Percentiles rank a stretch among this genome's conserved stretches.
phyloP scores from a whole-genome alignment of 2,888 invertebrate genomes.

The Parnassius glacialis region DNA sequence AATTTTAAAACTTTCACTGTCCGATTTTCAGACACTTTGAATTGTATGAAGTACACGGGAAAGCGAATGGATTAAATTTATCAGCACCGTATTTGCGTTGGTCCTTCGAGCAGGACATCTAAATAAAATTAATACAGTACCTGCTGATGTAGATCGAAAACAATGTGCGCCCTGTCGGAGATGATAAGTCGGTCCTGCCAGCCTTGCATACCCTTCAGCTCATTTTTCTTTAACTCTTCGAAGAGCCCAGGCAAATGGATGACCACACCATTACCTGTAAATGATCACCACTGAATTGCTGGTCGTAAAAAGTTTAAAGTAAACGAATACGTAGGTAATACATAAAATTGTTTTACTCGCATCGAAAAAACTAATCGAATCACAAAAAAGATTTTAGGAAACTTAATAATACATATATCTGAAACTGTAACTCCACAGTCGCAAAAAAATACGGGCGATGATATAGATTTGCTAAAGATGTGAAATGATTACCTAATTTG shows the following conservation, averaged over 20 bases:
- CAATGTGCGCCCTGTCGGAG: conserved; percentile 97
- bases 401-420: no score
- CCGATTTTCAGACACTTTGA: no score
- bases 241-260: conserved; percentile 97
- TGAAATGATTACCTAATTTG: no score
- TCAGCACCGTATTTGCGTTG: neutral
- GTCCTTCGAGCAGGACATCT: neutral
- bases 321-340: neutral
- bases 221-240: conserved; percentile 96
- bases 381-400: no score
- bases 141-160: conserved; percentile 95
- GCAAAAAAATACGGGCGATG: no score
- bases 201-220: conserved; percentile 90
- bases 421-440: no score
- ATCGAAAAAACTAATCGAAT: no score
- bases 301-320: conserved; percentile 17
- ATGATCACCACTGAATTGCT: conserved; percentile 17
- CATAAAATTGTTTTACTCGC: no score
- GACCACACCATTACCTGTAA: conserved; percentile 97
- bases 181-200: conserved; percentile 93
- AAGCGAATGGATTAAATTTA: no score
- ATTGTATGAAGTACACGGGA: no score
- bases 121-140: conserved; percentile 38
- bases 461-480: no score
- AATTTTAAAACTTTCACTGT: no score